Evolutionary conservation across 2,888 invertebrate species (phyloP).

Genomic region (Dioctria linearis): DNA sequence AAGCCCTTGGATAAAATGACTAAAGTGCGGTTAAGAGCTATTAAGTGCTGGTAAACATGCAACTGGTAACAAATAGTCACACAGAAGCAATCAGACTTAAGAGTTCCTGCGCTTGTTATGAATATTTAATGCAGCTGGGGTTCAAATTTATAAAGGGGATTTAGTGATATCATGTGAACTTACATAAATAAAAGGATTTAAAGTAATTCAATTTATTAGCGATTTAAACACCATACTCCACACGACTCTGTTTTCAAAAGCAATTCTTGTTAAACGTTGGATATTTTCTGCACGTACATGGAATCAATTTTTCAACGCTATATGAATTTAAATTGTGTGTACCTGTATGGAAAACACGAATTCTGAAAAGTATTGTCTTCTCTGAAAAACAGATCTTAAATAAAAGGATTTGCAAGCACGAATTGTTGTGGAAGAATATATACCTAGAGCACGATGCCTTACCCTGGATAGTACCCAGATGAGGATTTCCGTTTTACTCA

Average conservation of each 20-base stretch:
- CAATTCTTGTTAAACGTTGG: constrained; percentile 8
- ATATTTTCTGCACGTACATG: constrained; percentile 29
- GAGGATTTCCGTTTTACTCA: no score
- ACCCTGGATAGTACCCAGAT: no score
- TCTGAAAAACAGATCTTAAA: no score
- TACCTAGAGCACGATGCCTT: no score
- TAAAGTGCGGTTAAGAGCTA: constrained; percentile 16
- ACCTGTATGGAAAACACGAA: constrained; percentile 8
- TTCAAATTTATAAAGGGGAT: constrained; percentile 16
- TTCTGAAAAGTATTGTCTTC: neutral
- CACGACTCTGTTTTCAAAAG: constrained; percentile 4
- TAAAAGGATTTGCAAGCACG: no score
- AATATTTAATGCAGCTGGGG: constrained; percentile 27
- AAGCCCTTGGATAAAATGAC: constrained; percentile 24
- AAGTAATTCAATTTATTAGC: constrained; percentile 40
- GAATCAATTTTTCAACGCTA: constrained; percentile 5
- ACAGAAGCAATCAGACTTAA: constrained; percentile 42
- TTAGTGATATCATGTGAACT: constrained; percentile 40
- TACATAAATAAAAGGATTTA: constrained; percentile 40
- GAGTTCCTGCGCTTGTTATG: constrained; percentile 22
- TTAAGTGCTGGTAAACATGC: constrained; percentile 36
- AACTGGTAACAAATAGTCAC: constrained; percentile 23
- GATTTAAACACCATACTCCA: constrained; percentile 20
- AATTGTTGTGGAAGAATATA: no score
- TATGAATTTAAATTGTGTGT: constrained; percentile 27